Evolutionary conservation across 2,113 vertebrate species (phyloP).

Genomic region (Chlorodrepanis virens): DNA sequence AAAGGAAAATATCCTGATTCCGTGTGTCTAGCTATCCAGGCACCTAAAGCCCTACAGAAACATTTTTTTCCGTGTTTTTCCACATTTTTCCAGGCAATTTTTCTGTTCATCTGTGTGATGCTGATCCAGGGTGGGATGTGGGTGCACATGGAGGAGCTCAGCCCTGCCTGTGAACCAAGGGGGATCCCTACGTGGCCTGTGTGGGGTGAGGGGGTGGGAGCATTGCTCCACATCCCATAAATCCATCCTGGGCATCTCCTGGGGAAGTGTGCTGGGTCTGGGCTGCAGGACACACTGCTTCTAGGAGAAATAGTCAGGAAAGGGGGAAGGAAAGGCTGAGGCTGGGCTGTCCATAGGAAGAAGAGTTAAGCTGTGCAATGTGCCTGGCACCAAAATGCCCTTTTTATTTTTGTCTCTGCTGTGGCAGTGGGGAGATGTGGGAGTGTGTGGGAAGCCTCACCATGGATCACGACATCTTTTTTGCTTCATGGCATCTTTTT

Average conservation of each 20-base stretch:
- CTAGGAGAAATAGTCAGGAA: neutral
- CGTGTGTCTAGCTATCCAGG: neutral
- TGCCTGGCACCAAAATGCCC: neutral
- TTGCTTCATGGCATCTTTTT: neutral
- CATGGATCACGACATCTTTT: neutral
- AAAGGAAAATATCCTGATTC: neutral
- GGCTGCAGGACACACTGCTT: rapidly evolving
- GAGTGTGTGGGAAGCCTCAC: neutral
- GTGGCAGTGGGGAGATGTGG: neutral
- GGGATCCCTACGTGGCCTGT: rapidly evolving
- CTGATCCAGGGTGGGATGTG: neutral
- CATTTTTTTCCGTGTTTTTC: neutral
- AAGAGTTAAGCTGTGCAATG: rapidly evolving
- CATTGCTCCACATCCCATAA: neutral
- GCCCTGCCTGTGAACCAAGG: neutral
- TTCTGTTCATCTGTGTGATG: neutral
- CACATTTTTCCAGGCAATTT: neutral
- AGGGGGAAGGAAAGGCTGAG: neutral
- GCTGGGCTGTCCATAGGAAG: neutral
- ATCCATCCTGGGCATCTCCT: neutral
- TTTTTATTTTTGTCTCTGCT: neutral
- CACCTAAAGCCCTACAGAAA: neutral
- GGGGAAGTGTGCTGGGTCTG: rapidly evolving
- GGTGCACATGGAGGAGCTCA: rapidly evolving
- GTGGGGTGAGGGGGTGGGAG: neutral